Evolutionary conservation across 2,888 invertebrate species (phyloP), one percentile per base, ranked within the genome.

Genomic region (Cepaea hortensis): DNA sequence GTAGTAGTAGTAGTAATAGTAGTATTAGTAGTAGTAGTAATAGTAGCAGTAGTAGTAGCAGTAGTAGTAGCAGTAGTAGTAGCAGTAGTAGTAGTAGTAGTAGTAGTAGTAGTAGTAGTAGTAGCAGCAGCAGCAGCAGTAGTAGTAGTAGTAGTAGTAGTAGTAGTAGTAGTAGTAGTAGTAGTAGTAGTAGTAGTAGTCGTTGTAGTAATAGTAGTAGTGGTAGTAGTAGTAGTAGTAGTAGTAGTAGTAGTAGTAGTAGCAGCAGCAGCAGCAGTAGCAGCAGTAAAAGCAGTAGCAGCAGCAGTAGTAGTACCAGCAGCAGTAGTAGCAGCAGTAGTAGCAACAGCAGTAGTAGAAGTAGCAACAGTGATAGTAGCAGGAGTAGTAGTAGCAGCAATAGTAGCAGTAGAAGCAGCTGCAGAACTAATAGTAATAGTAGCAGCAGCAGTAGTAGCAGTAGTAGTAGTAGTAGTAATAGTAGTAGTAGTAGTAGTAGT

Each of bases 261-360:
- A 18, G 9, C 2, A 15, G 65, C 0, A 65, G 13, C 2, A 18
- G 13, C 2, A 65, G 65, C 1, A 65, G 18, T 65, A 15, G 9
- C n/a, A n/a, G n/a, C n/a, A n/a, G n/a, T n/a, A n/a, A n/a, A n/a
- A n/a, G 35, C 1, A 35, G 35, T 35, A 35, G 35, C 1, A 35
- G 35, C 3, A 83, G 73, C 23, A 83, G 55, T 23, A 50, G 72
- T 46, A 83, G 50, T 55, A 70, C 7, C 13, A 72, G 72, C 13
- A 73, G 72, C n/a, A 83, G 73, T 68, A 73, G 50, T 46, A 70
- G 61, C 6, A 84, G 62, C 48, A 75, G 75, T 72, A 84, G 73
- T 84, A 85, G 89, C 75, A 85, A 85, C 75, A 85, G 85, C 76
- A 86, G 88, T 73, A 87, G 85, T 77, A 87, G 80, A 65, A 86